Evolutionary conservation across 2,797 vertebrate genomes (phyloP), one percentile per base, ranked within the genome.

Genomic region (Sebastolobus altivelis): DNA sequence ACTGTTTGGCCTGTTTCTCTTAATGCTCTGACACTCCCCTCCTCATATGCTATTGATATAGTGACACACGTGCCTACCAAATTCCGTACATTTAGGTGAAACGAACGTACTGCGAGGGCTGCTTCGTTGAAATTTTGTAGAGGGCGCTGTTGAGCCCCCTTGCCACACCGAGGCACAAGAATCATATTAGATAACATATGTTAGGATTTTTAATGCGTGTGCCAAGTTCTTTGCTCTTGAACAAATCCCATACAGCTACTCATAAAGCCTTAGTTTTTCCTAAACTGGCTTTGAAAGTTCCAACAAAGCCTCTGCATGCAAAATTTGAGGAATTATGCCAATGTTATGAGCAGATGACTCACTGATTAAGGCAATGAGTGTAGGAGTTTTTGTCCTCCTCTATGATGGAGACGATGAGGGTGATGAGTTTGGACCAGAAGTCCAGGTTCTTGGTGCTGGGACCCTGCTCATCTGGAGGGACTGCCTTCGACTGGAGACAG

Each of bases 381-480:
- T 99, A 99, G n/a, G 98, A 99, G 93, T 99, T 99, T 93, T 98
- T 99, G 90, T 99, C 98, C 86, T 99, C 98, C 77, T 99, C 98
- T 83, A 98, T 98, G 90, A 99, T 99, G 80, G 98, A 99, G 82
- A 99, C 98, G 18, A 99, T 98, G 55, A 99, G 96, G 18, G 98
- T 99, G 92, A 99, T 99, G 77, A 99, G 97, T 85, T 99, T 99
- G 52, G 98, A 98, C 98, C 98, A 99, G 94, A 99, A 99, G 93
- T 99, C 98, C 91, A 99, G 93, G 93, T 99, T 99, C 89, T 95
- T 97, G 87, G 97, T 94, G 87, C 96, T 99, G 77, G 98, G 98
- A 0, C 98, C 98, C 86, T 98, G 98, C 62, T 99, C 98, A 58
- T 99, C 98, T 93, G 98, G 97, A 25, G 97, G 97, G 4, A 98